Percentiles rank a stretch among this genome's conserved stretches.
These are phyloP conservation scores for Lophius americanus DNA, from an alignment of 2,797 vertebrate species.

Conservation along the genomic window DNA sequence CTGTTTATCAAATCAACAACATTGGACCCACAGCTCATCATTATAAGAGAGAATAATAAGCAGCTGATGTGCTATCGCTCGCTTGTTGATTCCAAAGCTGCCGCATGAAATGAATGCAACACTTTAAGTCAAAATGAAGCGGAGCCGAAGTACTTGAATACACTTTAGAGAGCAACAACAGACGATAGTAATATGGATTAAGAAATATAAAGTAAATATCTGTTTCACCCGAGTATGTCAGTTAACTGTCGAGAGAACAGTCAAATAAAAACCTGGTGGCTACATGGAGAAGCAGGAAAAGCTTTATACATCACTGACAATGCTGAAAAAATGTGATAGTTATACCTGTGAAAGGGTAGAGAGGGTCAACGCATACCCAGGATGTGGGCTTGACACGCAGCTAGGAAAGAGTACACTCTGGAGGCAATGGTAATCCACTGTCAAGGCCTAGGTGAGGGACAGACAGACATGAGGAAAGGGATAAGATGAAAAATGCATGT, in stretches of 20 bases:
- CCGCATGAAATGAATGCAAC: conserved; percentile 44
- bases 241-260: conserved; percentile 23
- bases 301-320: conserved; percentile 43
- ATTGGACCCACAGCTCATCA: conserved; percentile 61
- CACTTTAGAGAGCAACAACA: conserved; percentile 26
- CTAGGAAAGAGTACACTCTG: conserved; percentile 73
- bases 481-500: conserved; percentile 11
- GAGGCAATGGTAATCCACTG: conserved; percentile 67
- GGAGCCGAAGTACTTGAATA: conserved; percentile 18
- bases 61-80: conserved; percentile 49
- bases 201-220: conserved; percentile 16
- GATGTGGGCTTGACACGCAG: conserved; percentile 69
- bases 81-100: conserved; percentile 74
- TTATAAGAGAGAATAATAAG: conserved; percentile 60
- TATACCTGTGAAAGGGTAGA: conserved; percentile 65
- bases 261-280: conserved; percentile 23
- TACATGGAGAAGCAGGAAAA: conserved; percentile 35
- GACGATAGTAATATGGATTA: conserved; percentile 34
- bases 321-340: conserved; percentile 43
- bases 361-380: conserved; percentile 73
- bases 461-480: conserved; percentile 19
- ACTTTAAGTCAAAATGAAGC: conserved; percentile 27
- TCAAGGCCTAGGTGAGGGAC: conserved; percentile 62
- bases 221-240: conserved; percentile 15
- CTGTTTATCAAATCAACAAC: conserved; percentile 63